These are phyloP conservation scores for Cryptotermes secundus DNA, from an alignment of 1,140 invertebrate genomes.

Conservation along the genomic window DNA sequence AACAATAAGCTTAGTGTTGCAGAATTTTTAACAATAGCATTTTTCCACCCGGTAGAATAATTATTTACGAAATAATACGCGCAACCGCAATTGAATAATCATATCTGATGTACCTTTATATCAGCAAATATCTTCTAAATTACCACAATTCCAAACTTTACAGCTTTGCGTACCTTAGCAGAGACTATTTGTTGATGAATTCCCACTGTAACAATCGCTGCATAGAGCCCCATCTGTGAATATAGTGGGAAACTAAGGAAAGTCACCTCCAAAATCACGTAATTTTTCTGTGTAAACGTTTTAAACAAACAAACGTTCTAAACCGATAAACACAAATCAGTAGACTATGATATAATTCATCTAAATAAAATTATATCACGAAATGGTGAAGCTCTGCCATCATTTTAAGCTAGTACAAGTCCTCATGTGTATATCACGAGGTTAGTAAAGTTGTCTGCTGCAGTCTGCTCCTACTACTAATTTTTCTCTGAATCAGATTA, in stretches of 20 bases:
- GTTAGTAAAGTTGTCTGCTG: background rate
- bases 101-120: background rate
- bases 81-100: background rate
- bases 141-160: slow-evolving; percentile 7
- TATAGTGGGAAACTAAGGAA: background rate
- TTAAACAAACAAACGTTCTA: background rate
- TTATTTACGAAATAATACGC: background rate
- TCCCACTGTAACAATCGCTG: slow-evolving; percentile 26
- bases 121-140: slow-evolving; percentile 12
- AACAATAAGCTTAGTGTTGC: slow-evolving; percentile 26
- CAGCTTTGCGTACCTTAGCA: background rate
- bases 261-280: slow-evolving; percentile 1
- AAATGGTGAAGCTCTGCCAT: too few species aligned
- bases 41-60: background rate
- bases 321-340: background rate
- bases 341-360: background rate
- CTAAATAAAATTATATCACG: too few species aligned
- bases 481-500: background rate
- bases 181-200: slow-evolving; percentile 28
- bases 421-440: background rate
- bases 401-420: background rate
- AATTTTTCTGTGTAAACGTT: background rate
- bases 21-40: slow-evolving; percentile 23
- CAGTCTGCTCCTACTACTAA: background rate
- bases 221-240: slow-evolving; percentile 21